Percentiles rank a stretch among this genome's conserved stretches.
Conservation (phyloP, 2,888 invertebrate species). For the Leucophenga montana region DNA sequence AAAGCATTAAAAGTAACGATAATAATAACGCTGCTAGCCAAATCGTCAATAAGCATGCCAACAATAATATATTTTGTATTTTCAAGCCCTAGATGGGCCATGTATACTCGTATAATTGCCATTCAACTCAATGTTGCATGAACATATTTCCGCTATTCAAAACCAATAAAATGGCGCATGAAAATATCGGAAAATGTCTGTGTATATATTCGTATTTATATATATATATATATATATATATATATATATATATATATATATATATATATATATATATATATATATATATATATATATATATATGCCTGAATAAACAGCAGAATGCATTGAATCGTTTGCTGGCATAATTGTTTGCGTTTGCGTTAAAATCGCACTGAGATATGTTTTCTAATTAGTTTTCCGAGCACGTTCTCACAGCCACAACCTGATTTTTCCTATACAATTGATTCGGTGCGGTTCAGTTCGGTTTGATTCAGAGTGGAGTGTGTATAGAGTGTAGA, state of each 20-base stretch:
- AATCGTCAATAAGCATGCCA: background rate
- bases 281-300: background rate
- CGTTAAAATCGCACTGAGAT: constrained; percentile 12
- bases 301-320: constrained; percentile 28
- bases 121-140: constrained; percentile 25
- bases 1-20: background rate
- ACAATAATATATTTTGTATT: constrained; percentile 13
- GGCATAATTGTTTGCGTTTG: constrained; percentile 9
- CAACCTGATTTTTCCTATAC: constrained; percentile 54
- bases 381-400: constrained; percentile 41
- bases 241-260: too few species aligned
- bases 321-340: background rate
- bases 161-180: constrained; percentile 40
- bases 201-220: background rate
- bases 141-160: constrained; percentile 52
- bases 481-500: too few species aligned
- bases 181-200: constrained; percentile 10
- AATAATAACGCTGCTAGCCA: background rate
- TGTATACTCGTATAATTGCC: background rate
- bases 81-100: too few species aligned
- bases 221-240: too few species aligned
- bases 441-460: constrained; percentile 25
- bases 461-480: too few species aligned
- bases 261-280: too few species aligned
- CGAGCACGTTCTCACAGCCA: constrained; percentile 51